Evolutionary conservation across 1,140 invertebrate species (phyloP).

Genomic region (Harlomillsia oculata): DNA sequence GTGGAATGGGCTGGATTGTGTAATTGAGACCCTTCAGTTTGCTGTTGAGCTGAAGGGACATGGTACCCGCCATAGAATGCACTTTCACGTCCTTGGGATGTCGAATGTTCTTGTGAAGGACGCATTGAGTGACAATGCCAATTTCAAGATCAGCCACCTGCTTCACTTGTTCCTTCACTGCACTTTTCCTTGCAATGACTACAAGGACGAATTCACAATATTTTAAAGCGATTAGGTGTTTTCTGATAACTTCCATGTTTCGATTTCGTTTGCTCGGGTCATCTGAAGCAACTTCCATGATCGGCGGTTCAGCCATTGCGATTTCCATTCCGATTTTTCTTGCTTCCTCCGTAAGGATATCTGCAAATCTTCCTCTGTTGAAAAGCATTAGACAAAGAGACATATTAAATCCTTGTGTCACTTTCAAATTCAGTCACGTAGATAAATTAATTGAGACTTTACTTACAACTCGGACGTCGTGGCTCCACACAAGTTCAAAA

Average conservation of each 20-base stretch:
- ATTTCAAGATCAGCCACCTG: slow-evolving; percentile 51
- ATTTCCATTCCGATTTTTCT: neutral
- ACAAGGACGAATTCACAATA: slow-evolving; percentile 40
- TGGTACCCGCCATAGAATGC: slow-evolving; percentile 55
- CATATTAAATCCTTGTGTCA: neutral
- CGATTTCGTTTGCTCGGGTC: no score
- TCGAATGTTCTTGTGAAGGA: slow-evolving; percentile 53
- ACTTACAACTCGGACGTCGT: no score
- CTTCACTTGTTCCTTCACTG: slow-evolving; percentile 11
- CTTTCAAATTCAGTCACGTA: neutral
- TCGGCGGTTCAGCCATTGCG: neutral
- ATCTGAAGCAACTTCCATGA: no score
- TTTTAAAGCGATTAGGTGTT: slow-evolving; percentile 37
- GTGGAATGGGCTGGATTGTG: slow-evolving; percentile 39
- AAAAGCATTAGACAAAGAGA: neutral
- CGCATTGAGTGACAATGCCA: slow-evolving; percentile 71
- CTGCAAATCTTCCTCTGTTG: neutral
- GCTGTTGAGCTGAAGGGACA: slow-evolving; percentile 73
- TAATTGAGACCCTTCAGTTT: slow-evolving; percentile 80
- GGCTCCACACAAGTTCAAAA: neutral
- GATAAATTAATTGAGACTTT: no score
- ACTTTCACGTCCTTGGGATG: slow-evolving; percentile 40
- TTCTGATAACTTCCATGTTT: neutral
- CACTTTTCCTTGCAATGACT: slow-evolving; percentile 3
- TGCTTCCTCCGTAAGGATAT: neutral